Evolutionary conservation across 2,797 vertebrate genomes (phyloP), one percentile per base, ranked within the genome.

Genomic region (Acrossocheilus fasciatus): DNA sequence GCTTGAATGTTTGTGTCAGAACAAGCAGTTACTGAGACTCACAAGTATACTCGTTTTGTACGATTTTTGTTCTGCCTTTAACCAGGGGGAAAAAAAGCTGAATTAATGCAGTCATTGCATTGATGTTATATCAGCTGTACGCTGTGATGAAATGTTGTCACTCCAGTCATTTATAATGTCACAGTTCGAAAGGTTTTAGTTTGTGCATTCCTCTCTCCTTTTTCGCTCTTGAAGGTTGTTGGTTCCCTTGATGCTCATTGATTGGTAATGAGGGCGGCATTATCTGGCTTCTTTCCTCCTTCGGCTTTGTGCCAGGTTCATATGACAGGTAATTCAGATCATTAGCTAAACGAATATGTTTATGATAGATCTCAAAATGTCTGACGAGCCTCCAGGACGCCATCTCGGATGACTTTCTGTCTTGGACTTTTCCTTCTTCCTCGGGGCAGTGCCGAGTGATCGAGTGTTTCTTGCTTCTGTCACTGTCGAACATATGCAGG

Each of bases 271-370:
- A 68, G 36, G 83, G 36, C 50, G 59, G 47, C 47, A 79, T 45
- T 84, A 45, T 75, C 39, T 84, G 73, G 66, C 75, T 72, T 84
- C 36, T 92, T 92, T 93, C 90, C 90, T 91, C 4, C 81, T 82
- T 86, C 88, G 93, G 92, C 91, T 72, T 86, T 83, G 88, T 91
- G 93, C 92, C 93, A 92, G 87, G 90, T 90, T 92, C 86, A 90
- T 89, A 90, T 91, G 91, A 91, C 90, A 91, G 92, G 81, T 72
- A 87, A 52, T 75, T 62, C 66, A 23, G 47, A 39, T 92, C 73
- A 86, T 92, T 90, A 92, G 90, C 87, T 86, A 89, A 93, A 93
- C 92, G 93, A 94, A 94, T 93, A 92, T 91, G 89, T 94, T 94
- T 93, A 90, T 87, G 87, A 92, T 93, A 91, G 92, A 83, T 88